A percentile compares a stretch with the other conserved stretches of the same genome.
Conservation (phyloP, 2,888 invertebrate species). For the Drosophila nr. fundita region DNA sequence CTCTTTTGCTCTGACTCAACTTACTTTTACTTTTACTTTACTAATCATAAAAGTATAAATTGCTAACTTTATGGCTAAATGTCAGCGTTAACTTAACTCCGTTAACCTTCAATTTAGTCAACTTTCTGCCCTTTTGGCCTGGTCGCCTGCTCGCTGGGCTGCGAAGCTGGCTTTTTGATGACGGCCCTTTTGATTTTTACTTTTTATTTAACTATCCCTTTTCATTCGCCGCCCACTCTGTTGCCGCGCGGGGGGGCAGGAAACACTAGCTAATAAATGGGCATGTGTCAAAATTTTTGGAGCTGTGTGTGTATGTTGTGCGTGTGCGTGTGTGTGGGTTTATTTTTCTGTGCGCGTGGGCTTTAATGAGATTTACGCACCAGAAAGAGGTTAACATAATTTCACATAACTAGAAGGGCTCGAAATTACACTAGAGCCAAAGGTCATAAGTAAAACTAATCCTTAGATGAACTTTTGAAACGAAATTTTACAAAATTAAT, state of each 20-base stretch:
- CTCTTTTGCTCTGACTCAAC: neutral
- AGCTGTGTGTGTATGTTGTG: neutral
- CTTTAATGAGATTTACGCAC: constrained; percentile 57
- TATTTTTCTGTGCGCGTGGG: constrained; percentile 5
- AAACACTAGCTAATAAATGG: constrained; percentile 59
- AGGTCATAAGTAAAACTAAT: constrained; percentile 36
- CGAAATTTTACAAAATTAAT: constrained; percentile 10
- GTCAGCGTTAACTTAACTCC: constrained; percentile 32
- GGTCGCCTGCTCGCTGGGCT: constrained; percentile 6
- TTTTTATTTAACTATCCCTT: constrained; percentile 61
- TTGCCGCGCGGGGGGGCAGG: constrained; percentile 21
- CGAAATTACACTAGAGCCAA: constrained; percentile 44
- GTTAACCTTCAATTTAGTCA: constrained; percentile 61
- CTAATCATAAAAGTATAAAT: constrained; percentile 38
- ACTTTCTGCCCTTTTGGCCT: constrained; percentile 25
- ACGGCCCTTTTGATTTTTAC: constrained; percentile 59
- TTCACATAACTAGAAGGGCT: constrained; percentile 42
- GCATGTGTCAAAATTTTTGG: constrained; percentile 54
- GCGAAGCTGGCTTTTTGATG: constrained; percentile 72
- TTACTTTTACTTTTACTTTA: constrained; percentile 2
- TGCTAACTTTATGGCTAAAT: constrained; percentile 59
- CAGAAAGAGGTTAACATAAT: constrained; percentile 48
- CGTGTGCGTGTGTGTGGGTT: constrained; percentile 6
- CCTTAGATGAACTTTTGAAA: constrained; percentile 20
- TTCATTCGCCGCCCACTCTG: constrained; percentile 8